Conservation (phyloP, 1,140 invertebrate species). For the Zaprionus ghesquierei region DNA sequence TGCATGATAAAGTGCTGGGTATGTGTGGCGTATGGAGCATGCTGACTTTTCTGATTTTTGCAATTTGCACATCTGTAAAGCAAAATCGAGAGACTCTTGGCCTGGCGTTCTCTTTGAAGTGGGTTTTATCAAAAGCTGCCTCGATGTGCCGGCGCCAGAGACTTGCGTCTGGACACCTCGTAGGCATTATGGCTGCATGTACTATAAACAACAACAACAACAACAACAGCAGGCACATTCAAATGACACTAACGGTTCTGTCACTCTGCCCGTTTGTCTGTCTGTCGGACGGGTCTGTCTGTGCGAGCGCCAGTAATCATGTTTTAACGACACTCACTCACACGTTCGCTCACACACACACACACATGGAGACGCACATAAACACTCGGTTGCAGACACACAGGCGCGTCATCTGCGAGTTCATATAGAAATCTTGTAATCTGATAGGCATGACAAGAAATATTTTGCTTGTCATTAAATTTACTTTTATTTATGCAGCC, state of each 20-base stretch:
- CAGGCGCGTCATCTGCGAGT: constrained; percentile 67
- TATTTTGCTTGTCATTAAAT: constrained; percentile 81
- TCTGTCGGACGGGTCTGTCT: constrained; percentile 14
- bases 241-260: constrained; percentile 80
- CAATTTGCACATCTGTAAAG: constrained; percentile 34
- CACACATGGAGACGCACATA: constrained; percentile 12
- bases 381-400: constrained; percentile 39
- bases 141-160: constrained; percentile 42
- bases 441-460: constrained; percentile 81
- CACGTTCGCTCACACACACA: constrained; percentile 27
- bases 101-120: constrained; percentile 42
- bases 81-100: constrained; percentile 4
- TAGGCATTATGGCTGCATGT: constrained; percentile 50
- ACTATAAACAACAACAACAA: constrained; percentile 28
- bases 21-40: neutral
- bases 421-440: constrained; percentile 80
- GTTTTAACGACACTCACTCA: constrained; percentile 70
- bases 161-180: constrained; percentile 46
- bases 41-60: constrained; percentile 9
- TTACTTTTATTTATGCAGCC: constrained; percentile 80
- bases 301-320: constrained; percentile 74
- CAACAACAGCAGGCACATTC: constrained; percentile 67
- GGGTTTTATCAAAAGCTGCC: constrained; percentile 50
- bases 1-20: constrained; percentile 1
- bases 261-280: constrained; percentile 38